phyloP scores from a whole-genome alignment of 2,113 vertebrate genomes.

The Albula glossodonta region DNA sequence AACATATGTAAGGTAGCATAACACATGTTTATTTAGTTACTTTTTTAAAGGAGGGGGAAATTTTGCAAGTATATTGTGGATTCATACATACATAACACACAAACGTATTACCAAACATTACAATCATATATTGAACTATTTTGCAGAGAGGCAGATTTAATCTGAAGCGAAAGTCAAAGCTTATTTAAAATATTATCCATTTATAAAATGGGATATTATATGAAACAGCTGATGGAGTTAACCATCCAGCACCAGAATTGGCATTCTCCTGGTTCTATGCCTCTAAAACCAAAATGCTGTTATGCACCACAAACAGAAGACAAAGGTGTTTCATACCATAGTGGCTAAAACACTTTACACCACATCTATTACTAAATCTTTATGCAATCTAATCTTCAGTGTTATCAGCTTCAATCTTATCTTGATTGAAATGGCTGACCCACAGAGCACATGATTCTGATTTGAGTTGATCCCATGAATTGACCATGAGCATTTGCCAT shows the following conservation, averaged over 20 bases:
- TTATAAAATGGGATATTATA: not conserved
- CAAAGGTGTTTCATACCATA: not conserved
- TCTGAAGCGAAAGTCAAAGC: not conserved
- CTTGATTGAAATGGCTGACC: not conserved
- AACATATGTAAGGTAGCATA: not conserved
- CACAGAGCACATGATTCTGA: not conserved
- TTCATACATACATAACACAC: not conserved
- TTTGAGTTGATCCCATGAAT: not conserved
- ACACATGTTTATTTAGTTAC: not conserved
- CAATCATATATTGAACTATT: not conserved
- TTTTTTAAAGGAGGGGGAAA: not conserved
- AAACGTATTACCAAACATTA: not conserved
- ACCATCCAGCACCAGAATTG: not conserved
- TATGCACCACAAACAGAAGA: not conserved
- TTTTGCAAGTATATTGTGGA: not conserved
- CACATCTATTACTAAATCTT: not conserved
- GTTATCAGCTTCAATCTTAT: not conserved
- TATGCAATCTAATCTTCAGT: not conserved
- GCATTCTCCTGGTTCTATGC: not conserved
- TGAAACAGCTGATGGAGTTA: not conserved
- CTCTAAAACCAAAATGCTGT: not conserved
- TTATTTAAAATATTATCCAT: not conserved
- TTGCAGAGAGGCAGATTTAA: not conserved
- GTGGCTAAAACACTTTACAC: not conserved
- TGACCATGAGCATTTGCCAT: not conserved